Conservation (phyloP, 2,888 invertebrate species). For the Athalia cordata region DNA sequence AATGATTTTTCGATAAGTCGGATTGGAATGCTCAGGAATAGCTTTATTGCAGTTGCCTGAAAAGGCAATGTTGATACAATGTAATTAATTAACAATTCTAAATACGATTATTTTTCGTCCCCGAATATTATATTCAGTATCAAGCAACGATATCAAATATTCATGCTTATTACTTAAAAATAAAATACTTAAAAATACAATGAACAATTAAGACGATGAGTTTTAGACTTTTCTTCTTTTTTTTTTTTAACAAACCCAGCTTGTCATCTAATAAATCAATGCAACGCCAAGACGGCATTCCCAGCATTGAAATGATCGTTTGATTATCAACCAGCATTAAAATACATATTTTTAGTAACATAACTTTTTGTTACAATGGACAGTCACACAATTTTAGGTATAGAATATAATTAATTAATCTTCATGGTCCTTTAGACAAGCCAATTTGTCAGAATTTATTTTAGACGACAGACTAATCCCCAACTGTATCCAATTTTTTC, state of each 20-base stretch:
- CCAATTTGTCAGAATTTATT: constrained; percentile 19
- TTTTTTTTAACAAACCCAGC: neutral
- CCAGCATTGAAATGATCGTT: neutral
- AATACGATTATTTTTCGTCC: neutral
- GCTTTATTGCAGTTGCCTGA: constrained; percentile 12
- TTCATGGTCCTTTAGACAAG: constrained; percentile 27
- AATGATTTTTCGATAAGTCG: too few relatives aligned
- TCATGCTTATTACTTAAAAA: neutral
- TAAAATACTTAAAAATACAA: neutral
- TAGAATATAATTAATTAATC: neutral
- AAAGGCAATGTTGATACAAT: constrained; percentile 26
- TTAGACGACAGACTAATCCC: neutral
- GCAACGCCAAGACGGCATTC: too few relatives aligned
- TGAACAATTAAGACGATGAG: neutral
- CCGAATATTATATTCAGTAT: neutral
- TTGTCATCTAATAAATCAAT: too few relatives aligned
- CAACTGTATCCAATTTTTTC: constrained; percentile 1
- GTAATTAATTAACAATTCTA: constrained; percentile 4
- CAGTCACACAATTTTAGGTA: neutral
- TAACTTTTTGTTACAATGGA: neutral
- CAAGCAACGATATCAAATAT: neutral
- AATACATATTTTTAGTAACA: neutral
- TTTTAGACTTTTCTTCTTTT: too few relatives aligned
- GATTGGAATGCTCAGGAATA: constrained; percentile 19
- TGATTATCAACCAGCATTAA: neutral